phyloP scores from a whole-genome alignment of 2,888 invertebrate genomes.

The Habrosyne pyritoides region DNA sequence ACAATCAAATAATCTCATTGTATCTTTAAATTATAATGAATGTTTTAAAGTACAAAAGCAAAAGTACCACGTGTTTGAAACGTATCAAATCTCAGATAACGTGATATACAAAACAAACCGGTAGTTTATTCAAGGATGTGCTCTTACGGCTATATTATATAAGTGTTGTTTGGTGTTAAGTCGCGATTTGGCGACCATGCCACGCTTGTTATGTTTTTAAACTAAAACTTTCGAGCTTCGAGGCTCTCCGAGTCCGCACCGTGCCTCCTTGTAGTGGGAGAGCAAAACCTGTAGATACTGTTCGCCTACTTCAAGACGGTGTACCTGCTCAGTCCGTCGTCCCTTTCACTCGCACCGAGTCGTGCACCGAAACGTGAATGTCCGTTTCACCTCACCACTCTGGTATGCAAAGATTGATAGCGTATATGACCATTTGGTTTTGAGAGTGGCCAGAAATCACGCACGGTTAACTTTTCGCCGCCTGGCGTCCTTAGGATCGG shows the following conservation, averaged over 20 bases:
- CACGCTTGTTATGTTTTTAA: slow-evolving; percentile 64
- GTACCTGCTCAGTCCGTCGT: slow-evolving; percentile 70
- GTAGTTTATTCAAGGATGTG: slow-evolving; percentile 32
- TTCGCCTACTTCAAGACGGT: slow-evolving; percentile 74
- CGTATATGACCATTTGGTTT: slow-evolving; percentile 83
- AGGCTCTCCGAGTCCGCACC: slow-evolving; percentile 71
- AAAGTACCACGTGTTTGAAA: slow-evolving; percentile 34
- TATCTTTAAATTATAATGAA: slow-evolving; percentile 22
- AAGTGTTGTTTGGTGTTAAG: slow-evolving; percentile 20
- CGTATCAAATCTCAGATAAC: slow-evolving; percentile 23
- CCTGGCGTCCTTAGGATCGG: slow-evolving; percentile 78
- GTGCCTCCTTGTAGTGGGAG: slow-evolving; percentile 80
- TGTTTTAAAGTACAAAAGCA: slow-evolving; percentile 22
- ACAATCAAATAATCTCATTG: slow-evolving; percentile 10
- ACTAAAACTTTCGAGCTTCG: slow-evolving; percentile 76
- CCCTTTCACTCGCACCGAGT: slow-evolving; percentile 68
- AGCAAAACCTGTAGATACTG: slow-evolving; percentile 83
- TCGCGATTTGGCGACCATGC: slow-evolving; percentile 50
- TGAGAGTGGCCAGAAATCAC: slow-evolving; percentile 82
- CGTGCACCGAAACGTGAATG: slow-evolving; percentile 48
- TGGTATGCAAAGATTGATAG: slow-evolving; percentile 84
- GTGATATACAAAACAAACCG: slow-evolving; percentile 19
- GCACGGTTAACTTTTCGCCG: slow-evolving; percentile 81
- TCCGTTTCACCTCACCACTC: slow-evolving; percentile 77
- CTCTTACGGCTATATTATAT: slow-evolving; percentile 23